Conservation (phyloP, 2,797 vertebrate species). For the Orientallactaga sibirica region DNA sequence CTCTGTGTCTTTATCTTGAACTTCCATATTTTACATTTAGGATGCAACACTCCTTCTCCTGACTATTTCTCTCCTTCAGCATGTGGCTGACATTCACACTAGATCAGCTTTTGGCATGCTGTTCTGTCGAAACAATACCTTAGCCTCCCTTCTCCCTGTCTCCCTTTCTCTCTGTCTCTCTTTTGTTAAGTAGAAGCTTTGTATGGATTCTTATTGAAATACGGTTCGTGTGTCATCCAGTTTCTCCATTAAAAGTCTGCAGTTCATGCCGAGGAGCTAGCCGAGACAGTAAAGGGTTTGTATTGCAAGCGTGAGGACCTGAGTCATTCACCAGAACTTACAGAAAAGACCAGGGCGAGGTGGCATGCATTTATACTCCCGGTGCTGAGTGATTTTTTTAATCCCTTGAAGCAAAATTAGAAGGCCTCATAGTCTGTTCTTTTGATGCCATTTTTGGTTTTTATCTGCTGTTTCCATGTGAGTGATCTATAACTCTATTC, state of each 20-base stretch:
- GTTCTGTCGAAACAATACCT: neutral
- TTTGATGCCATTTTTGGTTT: neutral
- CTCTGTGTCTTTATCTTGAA: neutral
- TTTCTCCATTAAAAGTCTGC: neutral
- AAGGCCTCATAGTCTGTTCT: neutral
- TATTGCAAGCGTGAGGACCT: too few species aligned
- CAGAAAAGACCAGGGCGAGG: too few species aligned
- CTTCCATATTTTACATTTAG: neutral
- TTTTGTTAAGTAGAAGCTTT: too few species aligned
- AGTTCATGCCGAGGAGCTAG: too few species aligned
- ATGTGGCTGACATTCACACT: neutral
- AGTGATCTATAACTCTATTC: neutral
- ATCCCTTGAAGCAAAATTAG: neutral
- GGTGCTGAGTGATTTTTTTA: neutral
- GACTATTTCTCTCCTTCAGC: neutral
- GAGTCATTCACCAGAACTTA: too few species aligned
- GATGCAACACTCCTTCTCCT: neutral
- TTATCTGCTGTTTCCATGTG: neutral
- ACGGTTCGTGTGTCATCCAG: neutral
- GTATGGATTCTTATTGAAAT: conserved; percentile 1
- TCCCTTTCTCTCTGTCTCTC: too few species aligned
- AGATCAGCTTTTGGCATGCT: neutral
- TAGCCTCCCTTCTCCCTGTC: neutral
- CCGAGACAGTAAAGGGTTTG: too few species aligned
- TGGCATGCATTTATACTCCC: too few species aligned